These are phyloP conservation scores for Ophioninae sp. DNA, from an alignment of 2,888 invertebrate genomes.

Conservation along the genomic window DNA sequence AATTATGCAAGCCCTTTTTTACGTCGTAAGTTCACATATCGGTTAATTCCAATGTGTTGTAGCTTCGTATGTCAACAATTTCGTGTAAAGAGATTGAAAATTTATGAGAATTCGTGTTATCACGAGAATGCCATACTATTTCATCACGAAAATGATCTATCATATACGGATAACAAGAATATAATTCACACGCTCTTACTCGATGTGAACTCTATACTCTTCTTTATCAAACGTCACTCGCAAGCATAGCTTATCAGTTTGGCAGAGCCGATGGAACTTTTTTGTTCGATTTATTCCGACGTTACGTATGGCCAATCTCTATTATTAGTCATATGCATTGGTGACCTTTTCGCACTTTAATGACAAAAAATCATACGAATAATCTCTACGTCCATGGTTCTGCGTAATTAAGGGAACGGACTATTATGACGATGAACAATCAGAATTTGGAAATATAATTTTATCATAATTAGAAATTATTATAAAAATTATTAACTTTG, in stretches of 20 bases:
- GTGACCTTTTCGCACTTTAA: not conserved
- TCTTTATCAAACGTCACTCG: slow-evolving; percentile 5
- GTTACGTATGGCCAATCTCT: not conserved
- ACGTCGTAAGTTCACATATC: not conserved
- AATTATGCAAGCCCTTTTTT: not conserved
- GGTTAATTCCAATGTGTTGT: not conserved
- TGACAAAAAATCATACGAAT: not conserved
- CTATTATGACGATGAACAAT: too few relatives aligned
- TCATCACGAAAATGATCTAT: not conserved
- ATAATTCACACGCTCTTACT: slow-evolving; percentile 1
- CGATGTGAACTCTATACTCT: slow-evolving; percentile 17
- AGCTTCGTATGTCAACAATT: not conserved
- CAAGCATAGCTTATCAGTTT: not conserved
- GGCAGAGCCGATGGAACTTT: not conserved
- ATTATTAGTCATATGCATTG: not conserved
- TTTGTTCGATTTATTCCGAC: slow-evolving; percentile 4
- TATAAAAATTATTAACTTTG: too few relatives aligned
- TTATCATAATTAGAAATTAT: too few relatives aligned
- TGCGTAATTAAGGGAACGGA: not conserved
- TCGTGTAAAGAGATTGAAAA: not conserved
- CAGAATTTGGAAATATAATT: too few relatives aligned
- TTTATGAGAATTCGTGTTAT: not conserved
- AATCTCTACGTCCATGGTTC: not conserved
- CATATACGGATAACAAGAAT: not conserved
- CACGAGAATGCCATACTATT: not conserved